phyloP scores from a whole-genome alignment of 2,888 invertebrate species.

The Stegophylla sp. region DNA sequence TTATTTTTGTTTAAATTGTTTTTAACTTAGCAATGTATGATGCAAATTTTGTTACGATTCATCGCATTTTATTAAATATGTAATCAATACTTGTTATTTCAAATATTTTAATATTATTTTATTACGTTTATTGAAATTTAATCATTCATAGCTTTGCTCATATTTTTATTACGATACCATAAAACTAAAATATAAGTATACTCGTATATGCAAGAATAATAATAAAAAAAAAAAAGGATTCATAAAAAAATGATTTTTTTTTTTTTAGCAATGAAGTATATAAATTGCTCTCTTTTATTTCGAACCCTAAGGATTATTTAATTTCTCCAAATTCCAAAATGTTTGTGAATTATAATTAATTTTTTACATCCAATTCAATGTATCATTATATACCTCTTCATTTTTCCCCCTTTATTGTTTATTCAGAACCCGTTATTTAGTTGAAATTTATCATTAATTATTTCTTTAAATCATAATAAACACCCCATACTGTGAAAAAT shows the following conservation, averaged over 20 bases:
- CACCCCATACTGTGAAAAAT: too few species aligned
- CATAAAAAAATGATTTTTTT: neutral
- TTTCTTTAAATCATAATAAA: too few species aligned
- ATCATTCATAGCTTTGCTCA: neutral
- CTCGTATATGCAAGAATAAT: neutral
- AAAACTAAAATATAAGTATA: slow-evolving; percentile 5
- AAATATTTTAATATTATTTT: neutral
- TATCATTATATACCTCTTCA: neutral
- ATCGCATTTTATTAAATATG: neutral
- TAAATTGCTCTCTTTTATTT: neutral
- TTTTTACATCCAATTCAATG: neutral
- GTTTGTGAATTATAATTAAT: neutral
- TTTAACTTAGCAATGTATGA: neutral
- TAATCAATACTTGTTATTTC: neutral
- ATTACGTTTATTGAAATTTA: neutral
- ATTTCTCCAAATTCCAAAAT: slow-evolving; percentile 1
- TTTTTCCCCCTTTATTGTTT: neutral
- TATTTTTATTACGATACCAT: neutral
- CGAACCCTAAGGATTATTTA: neutral
- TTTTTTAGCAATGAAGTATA: neutral
- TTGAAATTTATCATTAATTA: too few species aligned
- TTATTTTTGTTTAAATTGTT: neutral
- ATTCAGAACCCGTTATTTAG: neutral
- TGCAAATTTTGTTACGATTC: neutral
- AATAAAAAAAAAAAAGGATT: neutral